phyloP scores from a whole-genome alignment of 2,888 invertebrate species.

The Rhagonycha lutea region DNA sequence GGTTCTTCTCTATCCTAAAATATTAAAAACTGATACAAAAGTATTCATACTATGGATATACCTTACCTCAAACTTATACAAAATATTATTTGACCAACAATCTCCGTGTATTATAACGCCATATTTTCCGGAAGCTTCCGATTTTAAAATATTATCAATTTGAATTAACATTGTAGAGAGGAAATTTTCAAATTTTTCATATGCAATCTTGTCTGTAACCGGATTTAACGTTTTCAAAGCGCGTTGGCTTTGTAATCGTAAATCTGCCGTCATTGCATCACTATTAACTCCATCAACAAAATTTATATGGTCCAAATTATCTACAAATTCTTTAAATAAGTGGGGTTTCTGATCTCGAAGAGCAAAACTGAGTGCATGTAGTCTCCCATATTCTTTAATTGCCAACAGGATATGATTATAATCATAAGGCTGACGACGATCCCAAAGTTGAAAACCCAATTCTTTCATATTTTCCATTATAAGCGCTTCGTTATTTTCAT shows the following conservation, averaged over 20 bases:
- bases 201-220: conserved; percentile 14
- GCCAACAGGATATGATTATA: conserved; percentile 37
- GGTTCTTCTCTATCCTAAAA: conserved; percentile 23
- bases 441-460: conserved; percentile 21
- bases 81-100: conserved; percentile 34
- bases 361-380: conserved; percentile 42
- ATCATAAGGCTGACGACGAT: conserved; percentile 34
- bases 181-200: conserved; percentile 29
- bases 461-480: conserved; percentile 39
- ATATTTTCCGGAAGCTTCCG: conserved; percentile 31
- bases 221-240: conserved; percentile 22
- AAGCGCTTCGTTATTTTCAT: conserved; percentile 34
- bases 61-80: conserved; percentile 33
- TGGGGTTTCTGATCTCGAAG: conserved; percentile 35
- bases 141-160: neutral
- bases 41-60: neutral
- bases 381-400: conserved; percentile 38
- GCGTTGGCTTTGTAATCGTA: conserved; percentile 4
- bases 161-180: neutral
- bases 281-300: conserved; percentile 13
- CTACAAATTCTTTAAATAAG: conserved; percentile 27
- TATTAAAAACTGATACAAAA: neutral
- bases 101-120: conserved; percentile 38
- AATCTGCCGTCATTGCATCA: neutral
- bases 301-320: conserved; percentile 23